Conservation (phyloP, 2,797 vertebrate species). For the Decapterus maruadsi region DNA sequence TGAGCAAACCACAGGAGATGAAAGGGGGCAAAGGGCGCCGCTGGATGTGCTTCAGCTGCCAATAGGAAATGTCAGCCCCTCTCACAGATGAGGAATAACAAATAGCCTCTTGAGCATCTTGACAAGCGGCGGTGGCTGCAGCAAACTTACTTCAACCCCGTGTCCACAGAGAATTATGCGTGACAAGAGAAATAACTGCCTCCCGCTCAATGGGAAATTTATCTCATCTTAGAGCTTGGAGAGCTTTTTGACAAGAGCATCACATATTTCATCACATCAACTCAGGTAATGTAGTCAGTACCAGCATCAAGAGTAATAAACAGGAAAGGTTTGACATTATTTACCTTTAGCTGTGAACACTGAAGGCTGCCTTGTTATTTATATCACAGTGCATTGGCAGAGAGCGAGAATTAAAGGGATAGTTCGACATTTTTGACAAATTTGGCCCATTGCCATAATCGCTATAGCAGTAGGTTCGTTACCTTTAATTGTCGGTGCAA, state of each 20-base stretch:
- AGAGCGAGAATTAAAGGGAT: no score
- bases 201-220: slow-evolving; percentile 44
- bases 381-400: slow-evolving; percentile 27
- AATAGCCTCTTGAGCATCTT: slow-evolving; percentile 69
- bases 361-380: slow-evolving; percentile 42
- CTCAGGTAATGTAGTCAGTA: slow-evolving; percentile 26
- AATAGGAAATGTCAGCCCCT: slow-evolving; percentile 70
- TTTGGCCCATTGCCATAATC: no score
- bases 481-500: no score
- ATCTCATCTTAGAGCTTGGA: slow-evolving; percentile 47
- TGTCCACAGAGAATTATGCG: slow-evolving; percentile 56
- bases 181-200: slow-evolving; percentile 43
- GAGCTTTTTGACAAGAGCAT: slow-evolving; percentile 55
- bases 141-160: slow-evolving; percentile 30
- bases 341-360: slow-evolving; percentile 42
- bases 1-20: slow-evolving; percentile 74
- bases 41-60: slow-evolving; percentile 73
- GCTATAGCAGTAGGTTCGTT: no score
- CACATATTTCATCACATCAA: slow-evolving; percentile 60
- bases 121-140: slow-evolving; percentile 59
- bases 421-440: no score
- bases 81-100: slow-evolving; percentile 75
- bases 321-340: slow-evolving; percentile 45
- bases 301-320: slow-evolving; percentile 47
- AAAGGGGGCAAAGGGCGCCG: slow-evolving; percentile 66